phyloP scores from a whole-genome alignment of 2,113 vertebrate species.

The Piliocolobus tephrosceles region DNA sequence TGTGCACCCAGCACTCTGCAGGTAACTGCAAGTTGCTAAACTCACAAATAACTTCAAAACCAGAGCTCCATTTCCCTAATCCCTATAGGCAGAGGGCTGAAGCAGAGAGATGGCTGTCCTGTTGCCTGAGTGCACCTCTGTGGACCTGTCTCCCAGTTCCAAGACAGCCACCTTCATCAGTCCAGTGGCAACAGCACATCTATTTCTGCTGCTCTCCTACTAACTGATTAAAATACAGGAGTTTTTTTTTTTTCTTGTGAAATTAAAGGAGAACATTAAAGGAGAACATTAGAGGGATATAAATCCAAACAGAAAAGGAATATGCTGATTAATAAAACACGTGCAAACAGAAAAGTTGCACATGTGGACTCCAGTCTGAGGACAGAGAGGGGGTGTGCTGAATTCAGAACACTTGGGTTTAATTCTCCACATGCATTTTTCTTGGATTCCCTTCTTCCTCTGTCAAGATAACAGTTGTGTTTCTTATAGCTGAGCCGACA shows the following conservation, averaged over 20 bases:
- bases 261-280: neutral
- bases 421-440: neutral
- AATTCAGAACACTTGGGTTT: neutral
- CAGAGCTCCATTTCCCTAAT: neutral
- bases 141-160: neutral
- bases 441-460: neutral
- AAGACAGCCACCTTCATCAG: neutral
- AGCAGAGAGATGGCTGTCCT: neutral
- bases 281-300: neutral
- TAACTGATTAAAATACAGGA: neutral
- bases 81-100: neutral
- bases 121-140: neutral
- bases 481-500: slow-evolving; percentile 44
- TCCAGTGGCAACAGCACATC: neutral
- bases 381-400: neutral
- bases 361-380: neutral
- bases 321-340: neutral
- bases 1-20: neutral
- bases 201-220: neutral
- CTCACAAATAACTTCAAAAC: neutral
- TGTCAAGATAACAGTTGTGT: slow-evolving; percentile 11
- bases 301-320: neutral
- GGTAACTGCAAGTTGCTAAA: neutral
- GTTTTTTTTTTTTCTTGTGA: neutral
- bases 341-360: slow-evolving; percentile 11